Percentiles rank a stretch among this genome's conserved stretches.
Conservation (phyloP, 2,888 invertebrate species). For the Ceramica pisi region DNA sequence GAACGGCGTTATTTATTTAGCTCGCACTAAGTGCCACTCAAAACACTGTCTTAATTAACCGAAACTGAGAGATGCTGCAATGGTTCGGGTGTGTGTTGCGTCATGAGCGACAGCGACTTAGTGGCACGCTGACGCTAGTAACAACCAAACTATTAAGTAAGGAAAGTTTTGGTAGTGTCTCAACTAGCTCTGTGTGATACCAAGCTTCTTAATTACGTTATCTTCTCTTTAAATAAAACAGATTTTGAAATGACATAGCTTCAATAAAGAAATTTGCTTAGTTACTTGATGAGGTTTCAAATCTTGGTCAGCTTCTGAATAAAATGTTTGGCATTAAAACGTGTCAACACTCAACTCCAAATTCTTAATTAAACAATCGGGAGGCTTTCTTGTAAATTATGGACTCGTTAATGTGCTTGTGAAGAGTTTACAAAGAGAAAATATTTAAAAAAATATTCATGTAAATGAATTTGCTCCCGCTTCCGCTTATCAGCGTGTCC, state of each 20-base stretch:
- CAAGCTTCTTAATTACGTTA: background rate
- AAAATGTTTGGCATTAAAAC: too few species aligned
- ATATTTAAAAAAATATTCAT: too few species aligned
- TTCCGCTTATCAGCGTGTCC: constrained; percentile 49
- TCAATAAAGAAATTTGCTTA: too few species aligned
- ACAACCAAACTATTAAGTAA: background rate
- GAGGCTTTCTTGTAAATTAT: too few species aligned
- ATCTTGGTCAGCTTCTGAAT: too few species aligned
- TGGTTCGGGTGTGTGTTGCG: constrained; percentile 50
- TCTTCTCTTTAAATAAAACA: too few species aligned
- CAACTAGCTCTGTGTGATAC: background rate
- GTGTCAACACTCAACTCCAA: too few species aligned
- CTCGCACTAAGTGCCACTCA: constrained; percentile 86
- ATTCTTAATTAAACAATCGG: too few species aligned
- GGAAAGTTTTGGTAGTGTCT: background rate
- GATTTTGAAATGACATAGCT: too few species aligned
- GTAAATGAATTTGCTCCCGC: constrained; percentile 30
- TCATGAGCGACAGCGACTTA: constrained; percentile 67
- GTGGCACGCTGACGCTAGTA: background rate
- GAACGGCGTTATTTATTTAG: constrained; percentile 84
- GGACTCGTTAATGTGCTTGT: too few species aligned
- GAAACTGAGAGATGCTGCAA: constrained; percentile 83
- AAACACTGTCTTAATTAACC: constrained; percentile 90
- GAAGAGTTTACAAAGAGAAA: too few species aligned
- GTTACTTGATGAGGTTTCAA: too few species aligned